Evolutionary conservation across 2,113 vertebrate genomes (phyloP), one percentile per base, ranked within the genome.

Genomic region (Mastomys natalensis): DNA sequence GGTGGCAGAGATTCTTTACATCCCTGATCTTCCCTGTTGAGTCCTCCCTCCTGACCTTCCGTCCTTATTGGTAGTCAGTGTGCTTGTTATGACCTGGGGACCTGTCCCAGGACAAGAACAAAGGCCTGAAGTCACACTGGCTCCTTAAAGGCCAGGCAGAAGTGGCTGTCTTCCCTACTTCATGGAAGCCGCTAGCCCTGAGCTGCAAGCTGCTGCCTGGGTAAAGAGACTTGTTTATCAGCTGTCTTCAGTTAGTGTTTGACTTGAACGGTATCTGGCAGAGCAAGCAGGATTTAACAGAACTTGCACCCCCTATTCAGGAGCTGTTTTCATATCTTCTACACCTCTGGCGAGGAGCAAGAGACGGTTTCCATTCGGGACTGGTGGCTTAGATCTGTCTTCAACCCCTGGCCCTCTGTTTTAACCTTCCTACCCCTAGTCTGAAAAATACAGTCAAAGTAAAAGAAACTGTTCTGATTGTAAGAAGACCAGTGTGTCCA

Each of bases 201-300:
- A 53, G 51, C 88, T 37, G 84, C 74, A 29, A 55, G 58, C 58
- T 60, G 58, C 58, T 3, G 62, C 26, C 11, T 22, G 7, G 3
- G 2, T 62, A 53, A 24, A 26, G 34, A 86, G 66, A 60, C 43
- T 74, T 96, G 97, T 95, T 97, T 96, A 77, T 86, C 78, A 89
- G 82, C 70, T 15, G 40, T 76, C 62, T 73, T 58, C 90, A 90
- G 3, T 43, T 17, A 48, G 92, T 37, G 96, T 95, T 96, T 94
- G 93, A 96, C 96, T 85, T 93, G 91, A 90, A 82, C 80, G 90
- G 13, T 77, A 48, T 92, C 96, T 96, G 87, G 95, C 1, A 17
- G 58, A 78, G 85, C 91, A 94, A 97, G 74, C 85, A 64, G 43
- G 84, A 45, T 97, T 96, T 88, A 95, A 64, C 87, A 80, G 77